Evolutionary conservation across 2,888 invertebrate genomes (phyloP).

Genomic region (Chaetoderma sp.): DNA sequence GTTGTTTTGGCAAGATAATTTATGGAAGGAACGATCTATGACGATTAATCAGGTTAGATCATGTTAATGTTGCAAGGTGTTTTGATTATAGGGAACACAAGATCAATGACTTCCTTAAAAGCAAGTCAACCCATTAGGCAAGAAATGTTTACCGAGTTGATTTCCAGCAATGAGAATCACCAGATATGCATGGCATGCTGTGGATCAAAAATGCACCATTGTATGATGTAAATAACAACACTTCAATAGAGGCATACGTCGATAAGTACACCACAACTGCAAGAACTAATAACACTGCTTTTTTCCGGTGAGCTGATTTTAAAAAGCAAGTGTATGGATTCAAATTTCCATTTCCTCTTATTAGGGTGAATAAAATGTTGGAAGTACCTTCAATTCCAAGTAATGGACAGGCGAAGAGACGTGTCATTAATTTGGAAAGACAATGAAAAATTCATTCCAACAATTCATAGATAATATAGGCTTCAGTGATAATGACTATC

Average conservation of each 20-base stretch:
- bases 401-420: too few relatives aligned
- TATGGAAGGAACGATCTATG: conserved; percentile 11
- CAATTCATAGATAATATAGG: not conserved
- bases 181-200: conserved; percentile 30
- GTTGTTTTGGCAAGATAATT: not conserved
- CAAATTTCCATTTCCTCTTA: not conserved
- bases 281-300: not conserved
- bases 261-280: not conserved
- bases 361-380: not conserved
- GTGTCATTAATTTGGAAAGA: too few relatives aligned
- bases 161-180: conserved; percentile 32
- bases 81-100: conserved; percentile 29
- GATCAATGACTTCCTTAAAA: not conserved
- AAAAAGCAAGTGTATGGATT: not conserved
- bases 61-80: too few relatives aligned
- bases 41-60: conserved; percentile 24
- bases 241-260: not conserved
- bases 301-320: not conserved
- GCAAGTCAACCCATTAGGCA: not conserved
- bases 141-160: conserved; percentile 26
- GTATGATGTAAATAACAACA: too few relatives aligned
- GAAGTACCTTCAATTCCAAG: too few relatives aligned
- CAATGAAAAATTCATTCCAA: not conserved
- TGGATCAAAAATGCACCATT: conserved; percentile 33
- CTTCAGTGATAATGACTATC: too few relatives aligned